Percentiles rank a stretch among this genome's conserved stretches.
These are phyloP conservation scores for Drosophila gunungcola DNA, from an alignment of 1,140 invertebrate genomes.

Conservation along the genomic window DNA sequence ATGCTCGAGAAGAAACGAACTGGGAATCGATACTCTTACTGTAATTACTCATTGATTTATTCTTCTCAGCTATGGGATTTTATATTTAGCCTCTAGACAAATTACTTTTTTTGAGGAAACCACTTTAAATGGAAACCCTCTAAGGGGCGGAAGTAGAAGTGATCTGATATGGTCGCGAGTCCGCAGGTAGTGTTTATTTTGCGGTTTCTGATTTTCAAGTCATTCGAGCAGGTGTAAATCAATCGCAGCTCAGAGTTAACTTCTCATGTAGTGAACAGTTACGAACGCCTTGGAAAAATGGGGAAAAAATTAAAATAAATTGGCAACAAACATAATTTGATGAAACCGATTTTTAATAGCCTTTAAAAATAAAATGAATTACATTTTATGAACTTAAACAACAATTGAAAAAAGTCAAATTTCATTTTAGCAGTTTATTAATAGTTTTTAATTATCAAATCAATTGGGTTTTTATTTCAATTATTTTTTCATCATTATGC, in stretches of 20 bases:
- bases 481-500: too few species aligned
- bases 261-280: neutral
- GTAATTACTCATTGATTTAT: conserved; percentile 39
- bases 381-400: too few species aligned
- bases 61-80: conserved; percentile 3
- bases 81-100: conserved; percentile 5
- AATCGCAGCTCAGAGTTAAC: conserved; percentile 13
- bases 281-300: neutral
- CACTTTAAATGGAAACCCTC: conserved; percentile 41
- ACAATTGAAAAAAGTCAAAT: too few species aligned
- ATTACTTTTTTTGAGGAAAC: conserved; percentile 1
- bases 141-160: conserved; percentile 51
- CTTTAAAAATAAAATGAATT: too few species aligned
- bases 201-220: conserved; percentile 61
- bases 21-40: conserved; percentile 37
- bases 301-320: neutral
- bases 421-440: too few species aligned
- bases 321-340: too few species aligned
- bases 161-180: conserved; percentile 34
- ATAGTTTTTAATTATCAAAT: too few species aligned
- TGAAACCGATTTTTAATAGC: too few species aligned
- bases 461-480: too few species aligned
- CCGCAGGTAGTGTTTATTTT: conserved; percentile 20
- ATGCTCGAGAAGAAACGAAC: conserved; percentile 32
- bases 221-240: conserved; percentile 63